Base-by-base conservation (phyloP, 2,113 vertebrate species). In the Hemiscyllium ocellatum region DNA sequence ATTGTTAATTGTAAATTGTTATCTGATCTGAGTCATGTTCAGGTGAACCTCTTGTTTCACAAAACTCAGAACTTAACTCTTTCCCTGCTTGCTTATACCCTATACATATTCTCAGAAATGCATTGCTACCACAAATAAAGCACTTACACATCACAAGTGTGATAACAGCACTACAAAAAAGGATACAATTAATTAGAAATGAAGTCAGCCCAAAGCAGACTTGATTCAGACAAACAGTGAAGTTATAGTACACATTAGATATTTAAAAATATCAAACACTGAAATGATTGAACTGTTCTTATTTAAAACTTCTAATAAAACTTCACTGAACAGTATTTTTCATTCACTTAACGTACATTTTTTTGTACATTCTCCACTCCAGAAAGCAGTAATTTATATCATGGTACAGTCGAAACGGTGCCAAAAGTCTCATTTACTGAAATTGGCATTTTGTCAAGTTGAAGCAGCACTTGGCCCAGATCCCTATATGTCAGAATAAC, bases 241-340 rank as follows among this genome's bases (percentile, higher is more conserved):
- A 89, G 56, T 56, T 89, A 8, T 56, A 61, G 7, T 22, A 3
- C 15, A 56, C 52, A 1, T 89, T 89, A 50, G 12, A 52, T n/a
- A 93, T 78, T 47, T 37, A 95, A 56, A 93, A 93, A 61, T 91
- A 66, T n/a, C 22, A 91, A 61, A 65, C 47, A 52, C 85, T 87
- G 24, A 50, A 52, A 87, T 50, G 29, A 42, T 37, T 85, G 5
- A 37, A 56, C 26, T 52, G 24, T 5, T 8, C 26, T 87, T 29
- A 87, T 87, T 86, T 52, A 87, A 85, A 26, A 22, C 47, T 87
- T 50, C 10, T 22, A 52, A 4, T 50, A 87, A 87, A 87, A 50
- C 22, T 12, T 52, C 24, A 50, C 22, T 29, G 26, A 72, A 72
- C 24, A 29, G 26, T 24, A 87, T 29, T 56, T 7, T 52, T 87